These are phyloP conservation scores for Bombus difficillimus DNA, from an alignment of 1,140 invertebrate genomes.

Conservation along the genomic window DNA sequence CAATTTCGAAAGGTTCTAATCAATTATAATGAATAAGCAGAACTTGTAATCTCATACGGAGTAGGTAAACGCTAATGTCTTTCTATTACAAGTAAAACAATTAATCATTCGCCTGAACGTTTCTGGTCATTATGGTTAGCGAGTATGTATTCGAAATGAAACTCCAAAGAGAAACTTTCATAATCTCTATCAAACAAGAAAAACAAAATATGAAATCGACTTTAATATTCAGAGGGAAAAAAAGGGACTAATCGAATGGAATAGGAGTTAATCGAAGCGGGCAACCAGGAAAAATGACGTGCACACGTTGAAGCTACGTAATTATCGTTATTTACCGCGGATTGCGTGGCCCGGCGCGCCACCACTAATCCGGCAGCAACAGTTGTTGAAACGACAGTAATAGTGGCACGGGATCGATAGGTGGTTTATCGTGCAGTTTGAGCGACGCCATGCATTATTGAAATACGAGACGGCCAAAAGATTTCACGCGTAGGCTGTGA, in stretches of 20 bases:
- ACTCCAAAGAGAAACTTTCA: not conserved
- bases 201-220: not conserved
- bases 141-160: not conserved
- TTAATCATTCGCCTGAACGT: not conserved
- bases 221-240: not conserved
- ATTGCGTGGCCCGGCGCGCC: slow-evolving; percentile 15
- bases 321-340: slow-evolving; percentile 46
- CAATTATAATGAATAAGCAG: not conserved
- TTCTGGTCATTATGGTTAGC: not conserved
- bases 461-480: slow-evolving; percentile 37
- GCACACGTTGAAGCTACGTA: slow-evolving; percentile 5
- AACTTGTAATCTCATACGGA: not conserved
- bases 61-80: not conserved
- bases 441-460: slow-evolving; percentile 33
- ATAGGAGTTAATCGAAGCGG: not conserved
- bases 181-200: not conserved
- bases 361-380: slow-evolving; percentile 47
- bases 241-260: not conserved
- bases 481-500: slow-evolving; percentile 17
- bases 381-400: slow-evolving; percentile 52
- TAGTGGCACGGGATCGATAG: slow-evolving; percentile 40
- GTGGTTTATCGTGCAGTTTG: slow-evolving; percentile 42
- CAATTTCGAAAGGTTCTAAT: not conserved
- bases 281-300: slow-evolving; percentile 10
- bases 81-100: not conserved